Evolutionary conservation across 2,797 vertebrate species (phyloP), one percentile per base, ranked within the genome.

Genomic region (Leptatherina wallacei): DNA sequence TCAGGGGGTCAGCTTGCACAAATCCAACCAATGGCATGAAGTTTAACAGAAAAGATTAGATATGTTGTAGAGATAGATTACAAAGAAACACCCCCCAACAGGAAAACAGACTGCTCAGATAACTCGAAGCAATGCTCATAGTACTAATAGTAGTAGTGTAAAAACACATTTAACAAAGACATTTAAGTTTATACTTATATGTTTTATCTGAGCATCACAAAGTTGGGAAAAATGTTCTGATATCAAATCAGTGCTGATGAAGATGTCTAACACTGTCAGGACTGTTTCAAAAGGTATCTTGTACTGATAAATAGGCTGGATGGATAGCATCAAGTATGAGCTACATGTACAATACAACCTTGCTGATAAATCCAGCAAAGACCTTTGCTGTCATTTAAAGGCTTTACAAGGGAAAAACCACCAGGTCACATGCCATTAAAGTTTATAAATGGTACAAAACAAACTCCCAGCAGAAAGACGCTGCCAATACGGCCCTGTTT

Each of bases 381-480:
- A 27, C 35, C 29, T 74, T 63, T 3, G 0, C 42, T 68, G 40
- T 56, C 55, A 69, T 63, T 68, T 35, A 64, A 74, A 71, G 47
- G 44, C 55, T 65, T 44, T 13, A 51, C n/a, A 49, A 65, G 63
- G 73, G 65, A 84, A 29, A 65, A 47, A 65, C 9, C 58, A 44
- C 32, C 49, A 61, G 69, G 56, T 76, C 60, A 77, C 51, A 71
- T n/a, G 22, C 69, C 49, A 71, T 86, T 52, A 69, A 85, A 65
- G 49, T 77, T 88, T 55, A 81, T 81, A 56, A 52, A 66, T 57
- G 63, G 63, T 83, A 71, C 81, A 82, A 69, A 78, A 69, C 71
- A 85, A 84, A 78, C 67, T 77, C 74, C 33, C 33, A 51, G 49
- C 60, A 77, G 65, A 80, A 68, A 61, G 62, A 36, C 6, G 59